Evolutionary conservation across 2,113 vertebrate genomes (phyloP).

Genomic region (Burhinus bistriatus): DNA sequence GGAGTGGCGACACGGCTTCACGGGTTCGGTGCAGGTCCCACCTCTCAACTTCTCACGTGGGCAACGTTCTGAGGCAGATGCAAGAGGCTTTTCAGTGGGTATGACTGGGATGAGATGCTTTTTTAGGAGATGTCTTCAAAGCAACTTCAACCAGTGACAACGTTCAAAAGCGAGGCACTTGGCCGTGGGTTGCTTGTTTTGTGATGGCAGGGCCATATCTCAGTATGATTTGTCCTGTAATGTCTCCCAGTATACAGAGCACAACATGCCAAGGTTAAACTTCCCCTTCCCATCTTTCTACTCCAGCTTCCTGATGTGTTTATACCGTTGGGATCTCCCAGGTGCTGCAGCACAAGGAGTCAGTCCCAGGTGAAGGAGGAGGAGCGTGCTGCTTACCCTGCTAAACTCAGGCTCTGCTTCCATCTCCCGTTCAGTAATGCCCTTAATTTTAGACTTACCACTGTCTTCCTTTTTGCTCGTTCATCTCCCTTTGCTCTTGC

Average conservation of each 20-base stretch:
- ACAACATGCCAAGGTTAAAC: background rate
- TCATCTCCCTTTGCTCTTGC: background rate
- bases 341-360: background rate
- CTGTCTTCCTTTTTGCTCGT: background rate
- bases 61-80: background rate
- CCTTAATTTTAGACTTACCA: background rate
- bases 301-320: background rate
- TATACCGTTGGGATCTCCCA: background rate
- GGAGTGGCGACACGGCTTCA: background rate
- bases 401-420: background rate
- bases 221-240: background rate
- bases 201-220: background rate
- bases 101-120: background rate
- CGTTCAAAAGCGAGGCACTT: background rate
- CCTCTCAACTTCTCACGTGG: background rate
- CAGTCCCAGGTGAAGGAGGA: background rate
- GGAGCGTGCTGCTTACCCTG: background rate
- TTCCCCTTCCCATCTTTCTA: background rate
- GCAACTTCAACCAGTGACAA: background rate
- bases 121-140: background rate
- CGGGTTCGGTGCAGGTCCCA: accelerated
- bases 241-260: background rate
- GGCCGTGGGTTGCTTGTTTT: background rate
- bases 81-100: background rate
- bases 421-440: background rate